These are phyloP conservation scores for Platycnemis pennipes DNA, from an alignment of 2,888 invertebrate species.

Conservation along the genomic window DNA sequence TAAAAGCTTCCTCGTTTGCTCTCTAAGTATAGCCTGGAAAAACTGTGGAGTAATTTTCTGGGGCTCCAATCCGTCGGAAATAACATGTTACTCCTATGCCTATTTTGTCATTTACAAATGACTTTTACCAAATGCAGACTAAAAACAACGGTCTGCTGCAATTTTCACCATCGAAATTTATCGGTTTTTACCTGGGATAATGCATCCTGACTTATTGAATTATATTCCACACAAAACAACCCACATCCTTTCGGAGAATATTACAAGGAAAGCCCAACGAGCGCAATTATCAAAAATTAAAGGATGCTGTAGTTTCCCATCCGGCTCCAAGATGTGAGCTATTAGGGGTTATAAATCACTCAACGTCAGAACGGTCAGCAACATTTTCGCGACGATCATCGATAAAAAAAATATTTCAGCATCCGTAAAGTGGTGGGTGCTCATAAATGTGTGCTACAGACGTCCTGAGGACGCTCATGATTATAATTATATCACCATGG, in stretches of 20 bases:
- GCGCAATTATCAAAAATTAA: constrained; percentile 26
- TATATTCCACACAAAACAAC: neutral
- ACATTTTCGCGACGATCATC: neutral
- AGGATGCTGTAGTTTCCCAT: constrained; percentile 12
- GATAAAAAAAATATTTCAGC: neutral
- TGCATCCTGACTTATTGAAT: neutral
- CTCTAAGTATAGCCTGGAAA: neutral
- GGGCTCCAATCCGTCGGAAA: neutral
- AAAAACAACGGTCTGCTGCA: neutral
- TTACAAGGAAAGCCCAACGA: neutral
- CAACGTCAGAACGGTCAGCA: neutral
- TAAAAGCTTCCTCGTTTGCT: neutral
- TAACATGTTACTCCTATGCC: neutral
- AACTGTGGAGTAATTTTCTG: neutral
- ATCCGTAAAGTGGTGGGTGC: neutral
- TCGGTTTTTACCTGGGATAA: neutral
- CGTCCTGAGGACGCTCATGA: too few relatives aligned
- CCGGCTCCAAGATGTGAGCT: constrained; percentile 1
- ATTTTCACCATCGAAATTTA: neutral
- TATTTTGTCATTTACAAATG: neutral
- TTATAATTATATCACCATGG: too few relatives aligned
- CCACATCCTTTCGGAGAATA: constrained; percentile 7
- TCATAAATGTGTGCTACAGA: neutral
- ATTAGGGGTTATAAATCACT: constrained; percentile 27
- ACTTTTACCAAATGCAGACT: neutral